A percentile compares a stretch with the other conserved stretches of the same genome.
Conservation (phyloP, 2,797 vertebrate species). For the Lepus townsendii region DNA sequence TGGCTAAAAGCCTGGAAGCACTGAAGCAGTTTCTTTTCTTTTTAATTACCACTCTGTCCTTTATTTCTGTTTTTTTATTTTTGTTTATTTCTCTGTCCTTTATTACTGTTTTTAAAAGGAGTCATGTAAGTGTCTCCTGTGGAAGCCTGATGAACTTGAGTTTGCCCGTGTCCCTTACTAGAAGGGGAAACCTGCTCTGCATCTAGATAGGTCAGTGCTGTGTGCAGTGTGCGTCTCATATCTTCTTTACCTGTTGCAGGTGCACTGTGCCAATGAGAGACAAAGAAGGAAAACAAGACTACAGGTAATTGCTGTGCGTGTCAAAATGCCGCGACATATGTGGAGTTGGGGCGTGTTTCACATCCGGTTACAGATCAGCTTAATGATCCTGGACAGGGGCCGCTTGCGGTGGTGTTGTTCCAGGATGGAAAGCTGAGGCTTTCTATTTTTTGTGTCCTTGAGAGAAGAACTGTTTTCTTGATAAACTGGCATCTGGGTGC, state of each 20-base stretch:
- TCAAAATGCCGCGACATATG: not conserved
- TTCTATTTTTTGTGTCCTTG: not conserved
- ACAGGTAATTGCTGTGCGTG: constrained; percentile 90
- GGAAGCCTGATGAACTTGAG: not conserved
- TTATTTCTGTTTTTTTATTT: not conserved
- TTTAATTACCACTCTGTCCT: constrained; percentile 22
- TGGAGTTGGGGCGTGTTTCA: not conserved
- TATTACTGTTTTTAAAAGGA: not conserved
- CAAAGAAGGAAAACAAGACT: constrained; percentile 99
- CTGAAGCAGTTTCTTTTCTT: not conserved
- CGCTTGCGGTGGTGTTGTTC: not conserved
- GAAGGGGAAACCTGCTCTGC: not conserved
- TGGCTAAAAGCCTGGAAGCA: not conserved
- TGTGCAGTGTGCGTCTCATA: accelerated
- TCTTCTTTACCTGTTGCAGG: constrained; percentile 86
- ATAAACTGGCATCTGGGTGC: not conserved
- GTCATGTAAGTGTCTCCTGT: not conserved
- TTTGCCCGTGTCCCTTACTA: not conserved
- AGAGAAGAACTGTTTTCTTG: not conserved
- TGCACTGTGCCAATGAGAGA: constrained; percentile 96
- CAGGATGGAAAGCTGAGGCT: not conserved
- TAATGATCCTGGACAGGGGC: not conserved
- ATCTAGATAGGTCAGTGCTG: accelerated
- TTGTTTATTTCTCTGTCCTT: constrained; percentile 17
- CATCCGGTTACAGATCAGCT: not conserved